Base-by-base conservation (phyloP, 2,113 vertebrate species). In the Perccottus glenii region DNA sequence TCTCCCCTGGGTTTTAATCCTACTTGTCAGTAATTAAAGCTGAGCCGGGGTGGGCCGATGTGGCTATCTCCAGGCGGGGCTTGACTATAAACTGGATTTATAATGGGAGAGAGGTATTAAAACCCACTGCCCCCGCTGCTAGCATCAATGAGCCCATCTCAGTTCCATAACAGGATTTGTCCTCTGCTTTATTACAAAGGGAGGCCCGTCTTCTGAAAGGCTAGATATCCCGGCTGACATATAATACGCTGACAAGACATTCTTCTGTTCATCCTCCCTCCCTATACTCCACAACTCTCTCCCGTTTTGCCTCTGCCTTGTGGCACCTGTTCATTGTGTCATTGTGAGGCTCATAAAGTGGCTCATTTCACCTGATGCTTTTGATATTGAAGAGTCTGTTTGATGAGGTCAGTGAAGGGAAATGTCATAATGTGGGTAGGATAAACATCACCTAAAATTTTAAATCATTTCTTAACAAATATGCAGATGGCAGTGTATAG, bases 11-110 rank as follows among this genome's bases (percentile, higher is more conserved):
- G 79, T 78, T 86, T 89, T 97, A 98, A 98, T 96, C 95, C 94
- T 92, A 83, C 92, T 95, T 94, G 92, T 82, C 93, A 92, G 91
- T 96, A 97, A 98, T 99, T 98, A 96, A 95, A 93, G 89, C 75
- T 53, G 64, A 85, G 86, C 64, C 66, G 52, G 90, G 93, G 92
- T 82, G 88, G 87, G 80, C 76, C 8, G 49, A 91, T 77, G 80
- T 78, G 82, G 84, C 82, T 85, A 87, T 88, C 87, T 87, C 79
- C 81, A 83, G 81, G 85, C 67, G 51, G 73, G 93, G 92, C 90
- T 82, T 93, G 93, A 91, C 94, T 84, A 85, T 93, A 95, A 95
- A 95, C 92, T 90, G 93, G 92, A 94, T 96, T 96, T 95, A 93
- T 94, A 94, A 94, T 94, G 88, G 91, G 90, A 93, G 90, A 91